phyloP scores from a whole-genome alignment of 2,113 vertebrate species.

The Perca flavescens region DNA sequence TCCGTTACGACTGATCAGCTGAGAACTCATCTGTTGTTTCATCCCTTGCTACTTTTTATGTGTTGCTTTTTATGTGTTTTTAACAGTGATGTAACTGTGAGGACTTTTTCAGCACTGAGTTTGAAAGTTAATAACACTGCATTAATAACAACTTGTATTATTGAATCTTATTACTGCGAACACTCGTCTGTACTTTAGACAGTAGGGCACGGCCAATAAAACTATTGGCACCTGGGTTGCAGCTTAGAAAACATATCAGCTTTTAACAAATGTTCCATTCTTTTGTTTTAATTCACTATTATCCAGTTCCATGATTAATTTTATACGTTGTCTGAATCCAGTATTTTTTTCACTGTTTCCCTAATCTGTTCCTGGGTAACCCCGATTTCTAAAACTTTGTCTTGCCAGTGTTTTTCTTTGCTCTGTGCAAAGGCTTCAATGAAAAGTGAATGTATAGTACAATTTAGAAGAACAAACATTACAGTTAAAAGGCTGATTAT shows the following conservation, averaged over 20 bases:
- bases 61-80: conserved; percentile 56
- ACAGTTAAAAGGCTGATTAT: conserved; percentile 11
- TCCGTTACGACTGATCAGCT: conserved; percentile 12
- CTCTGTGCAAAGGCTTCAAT: conserved; percentile 48
- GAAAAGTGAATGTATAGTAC: conserved; percentile 73
- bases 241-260: conserved; percentile 64
- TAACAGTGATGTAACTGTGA: conserved; percentile 67
- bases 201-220: conserved; percentile 9
- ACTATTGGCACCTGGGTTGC: conserved; percentile 24
- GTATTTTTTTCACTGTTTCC: conserved; percentile 2
- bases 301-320: background rate
- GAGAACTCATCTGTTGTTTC: conserved; percentile 21
- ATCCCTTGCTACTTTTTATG: conserved; percentile 31
- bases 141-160: conserved; percentile 56
- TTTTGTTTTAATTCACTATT: background rate
- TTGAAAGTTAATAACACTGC: conserved; percentile 36
- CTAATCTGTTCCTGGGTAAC: background rate
- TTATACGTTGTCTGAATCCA: conserved; percentile 8
- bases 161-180: conserved; percentile 29
- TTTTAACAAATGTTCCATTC: conserved; percentile 21
- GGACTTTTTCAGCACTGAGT: conserved; percentile 58
- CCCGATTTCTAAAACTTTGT: conserved; percentile 29
- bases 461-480: conserved; percentile 18
- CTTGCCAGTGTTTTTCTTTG: conserved; percentile 56
- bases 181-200: conserved; percentile 18